Evolutionary conservation across 1,140 invertebrate genomes (phyloP).

Genomic region (Leptinotarsa lineolata): DNA sequence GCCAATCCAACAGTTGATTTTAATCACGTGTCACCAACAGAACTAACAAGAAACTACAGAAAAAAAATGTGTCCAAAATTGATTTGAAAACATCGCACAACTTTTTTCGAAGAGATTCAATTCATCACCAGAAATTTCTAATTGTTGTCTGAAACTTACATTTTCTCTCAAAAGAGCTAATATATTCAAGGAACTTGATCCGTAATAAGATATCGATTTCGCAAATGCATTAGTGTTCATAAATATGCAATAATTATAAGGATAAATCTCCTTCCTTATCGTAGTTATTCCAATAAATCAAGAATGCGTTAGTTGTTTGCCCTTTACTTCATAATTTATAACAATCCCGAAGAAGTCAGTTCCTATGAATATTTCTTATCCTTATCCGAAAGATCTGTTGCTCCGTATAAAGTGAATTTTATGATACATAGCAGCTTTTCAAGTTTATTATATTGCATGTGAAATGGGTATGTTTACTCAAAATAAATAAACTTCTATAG

Average conservation of each 20-base stretch:
- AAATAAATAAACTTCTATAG: slow-evolving; percentile 24
- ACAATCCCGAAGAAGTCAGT: slow-evolving; percentile 37
- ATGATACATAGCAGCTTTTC: slow-evolving; percentile 23
- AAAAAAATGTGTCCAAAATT: too few species aligned
- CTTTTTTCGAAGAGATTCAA: too few species aligned
- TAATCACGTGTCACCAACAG: too few species aligned
- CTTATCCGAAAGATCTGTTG: slow-evolving; percentile 25
- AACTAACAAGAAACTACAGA: too few species aligned
- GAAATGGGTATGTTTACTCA: slow-evolving; percentile 17
- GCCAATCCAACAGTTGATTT: too few species aligned
- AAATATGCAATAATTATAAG: slow-evolving; percentile 33
- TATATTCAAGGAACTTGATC: not conserved
- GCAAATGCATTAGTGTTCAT: slow-evolving; percentile 25
- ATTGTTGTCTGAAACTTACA: too few species aligned
- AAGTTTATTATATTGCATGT: slow-evolving; percentile 29
- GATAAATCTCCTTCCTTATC: slow-evolving; percentile 36
- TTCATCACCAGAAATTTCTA: too few species aligned
- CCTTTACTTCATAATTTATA: slow-evolving; percentile 40
- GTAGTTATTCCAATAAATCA: slow-evolving; percentile 32
- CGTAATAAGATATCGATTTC: slow-evolving; percentile 14
- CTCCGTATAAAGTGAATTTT: slow-evolving; percentile 19
- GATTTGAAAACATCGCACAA: too few species aligned
- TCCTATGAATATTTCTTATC: slow-evolving; percentile 33
- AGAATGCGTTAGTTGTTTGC: slow-evolving; percentile 34
- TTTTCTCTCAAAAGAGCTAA: too few species aligned